Evolutionary conservation across 1,140 invertebrate species (phyloP).

Genomic region (Papilio polyxenes): DNA sequence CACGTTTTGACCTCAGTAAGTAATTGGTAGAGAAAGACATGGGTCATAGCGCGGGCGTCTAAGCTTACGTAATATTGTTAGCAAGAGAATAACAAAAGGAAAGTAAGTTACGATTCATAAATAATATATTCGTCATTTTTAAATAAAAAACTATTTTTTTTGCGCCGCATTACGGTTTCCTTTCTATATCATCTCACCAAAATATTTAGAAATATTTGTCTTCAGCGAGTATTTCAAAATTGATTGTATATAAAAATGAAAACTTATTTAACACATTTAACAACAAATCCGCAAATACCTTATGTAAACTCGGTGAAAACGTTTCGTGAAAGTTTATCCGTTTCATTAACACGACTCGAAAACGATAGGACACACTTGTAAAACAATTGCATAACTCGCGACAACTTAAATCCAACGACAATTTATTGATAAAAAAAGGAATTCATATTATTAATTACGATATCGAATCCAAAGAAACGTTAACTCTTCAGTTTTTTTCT

Average conservation of each 20-base stretch:
- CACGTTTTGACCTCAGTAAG: background rate
- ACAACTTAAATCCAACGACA: background rate
- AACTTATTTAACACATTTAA: slow-evolving; percentile 14
- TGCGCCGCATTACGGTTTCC: too few species aligned
- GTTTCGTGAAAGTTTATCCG: slow-evolving; percentile 57
- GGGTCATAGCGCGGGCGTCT: background rate
- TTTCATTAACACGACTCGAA: slow-evolving; percentile 61
- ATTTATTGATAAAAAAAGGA: background rate
- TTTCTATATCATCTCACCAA: too few species aligned
- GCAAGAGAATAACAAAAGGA: slow-evolving; percentile 1
- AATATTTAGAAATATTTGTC: background rate
- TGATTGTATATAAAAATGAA: slow-evolving; percentile 18
- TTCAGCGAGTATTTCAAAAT: slow-evolving; percentile 1
- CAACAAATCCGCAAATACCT: slow-evolving; percentile 40
- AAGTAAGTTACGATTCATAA: background rate
- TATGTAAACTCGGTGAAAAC: slow-evolving; percentile 50
- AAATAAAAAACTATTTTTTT: too few species aligned
- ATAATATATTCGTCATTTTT: too few species aligned
- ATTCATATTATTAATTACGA: too few species aligned
- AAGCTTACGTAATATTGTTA: background rate
- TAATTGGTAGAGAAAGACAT: background rate
- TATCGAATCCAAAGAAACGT: too few species aligned
- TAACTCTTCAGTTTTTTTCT: too few species aligned
- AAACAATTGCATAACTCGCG: slow-evolving; percentile 4
- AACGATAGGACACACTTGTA: slow-evolving; percentile 47